Base-by-base conservation (phyloP, 2,113 vertebrate genomes). In the Martes martes region DNA sequence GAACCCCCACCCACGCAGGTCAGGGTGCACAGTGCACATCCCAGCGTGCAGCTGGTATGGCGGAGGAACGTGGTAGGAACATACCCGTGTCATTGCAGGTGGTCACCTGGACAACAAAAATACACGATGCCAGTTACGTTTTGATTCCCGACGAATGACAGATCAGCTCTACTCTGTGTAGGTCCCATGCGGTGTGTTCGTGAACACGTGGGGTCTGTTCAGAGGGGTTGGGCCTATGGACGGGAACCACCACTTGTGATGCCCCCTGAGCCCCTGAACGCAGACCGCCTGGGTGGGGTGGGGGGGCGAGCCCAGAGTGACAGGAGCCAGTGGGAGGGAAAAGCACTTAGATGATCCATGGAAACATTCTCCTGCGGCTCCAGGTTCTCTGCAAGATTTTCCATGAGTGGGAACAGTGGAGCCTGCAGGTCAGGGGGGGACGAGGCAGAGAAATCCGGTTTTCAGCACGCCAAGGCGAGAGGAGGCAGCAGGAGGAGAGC, bases 1-100 rank as follows among this genome's bases (percentile, higher is more conserved):
- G 24, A 39, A 24, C 26, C 21, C 11, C 14, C 7, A 0, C 31
- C 1, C 8, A 47, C 0, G 1, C 16, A 63, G 31, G 33, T 63
- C 33, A n/a, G 42, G 28, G 36, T 61, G 15, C 59, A 50, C 36
- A 65, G 26, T 33, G 26, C n/a, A 42, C 1, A 2, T 18, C 28
- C 2, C 4, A 15, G 33, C 47, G 10, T 6, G 23, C 24, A 55
- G 45, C 45, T 23, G 61, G 28, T 19, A 8, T 57, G 47, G 16
- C 21, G 1, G 55, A 18, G 45, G 42, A 15, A 15, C 2, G 16
- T 5, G 11, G 36, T 15, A 36, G 86, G 85, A 82, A 82, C 28
- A 19, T 19, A 33, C 1, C 36, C 8, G 15, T 28, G 31, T 59
- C 80, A 15, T 19, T 71, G 15, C 36, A 45, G 39, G 14, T 1